These are phyloP conservation scores for Drosophila sp. DNA, from an alignment of 1,140 invertebrate genomes.

Conservation along the genomic window DNA sequence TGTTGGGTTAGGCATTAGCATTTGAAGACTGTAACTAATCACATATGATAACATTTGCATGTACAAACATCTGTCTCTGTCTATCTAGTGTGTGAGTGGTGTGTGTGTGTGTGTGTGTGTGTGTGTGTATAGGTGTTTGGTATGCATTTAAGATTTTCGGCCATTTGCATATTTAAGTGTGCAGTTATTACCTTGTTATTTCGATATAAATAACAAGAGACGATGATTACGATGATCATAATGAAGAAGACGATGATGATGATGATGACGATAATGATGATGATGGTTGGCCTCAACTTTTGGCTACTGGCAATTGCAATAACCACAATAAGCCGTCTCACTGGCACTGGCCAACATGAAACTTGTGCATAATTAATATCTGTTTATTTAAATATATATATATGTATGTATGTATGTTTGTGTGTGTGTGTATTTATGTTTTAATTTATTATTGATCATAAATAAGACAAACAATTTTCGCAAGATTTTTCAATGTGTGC, in stretches of 20 bases:
- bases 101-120: slow-evolving; percentile 9
- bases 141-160: slow-evolving; percentile 60
- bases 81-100: not conserved
- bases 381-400: slow-evolving; percentile 61
- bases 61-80: slow-evolving; percentile 43
- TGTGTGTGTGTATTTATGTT: slow-evolving; percentile 23
- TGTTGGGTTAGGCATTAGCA: slow-evolving; percentile 59
- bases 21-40: slow-evolving; percentile 78
- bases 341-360: slow-evolving; percentile 6
- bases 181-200: slow-evolving; percentile 81
- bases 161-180: slow-evolving; percentile 81
- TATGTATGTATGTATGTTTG: too few species aligned
- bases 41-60: slow-evolving; percentile 81
- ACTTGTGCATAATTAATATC: slow-evolving; percentile 72
- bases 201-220: slow-evolving; percentile 75
- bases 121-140: slow-evolving; percentile 45
- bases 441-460: slow-evolving; percentile 68
- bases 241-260: not conserved
- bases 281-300: slow-evolving; percentile 20
- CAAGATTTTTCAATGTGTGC: too few species aligned
- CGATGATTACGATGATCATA: slow-evolving; percentile 15
- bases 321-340: slow-evolving; percentile 27
- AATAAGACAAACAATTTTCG: slow-evolving; percentile 28
- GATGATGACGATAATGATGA: not conserved
- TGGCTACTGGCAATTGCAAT: slow-evolving; percentile 43